Conservation (phyloP, 2,113 vertebrate genomes). For the Leucopternis melanops region DNA sequence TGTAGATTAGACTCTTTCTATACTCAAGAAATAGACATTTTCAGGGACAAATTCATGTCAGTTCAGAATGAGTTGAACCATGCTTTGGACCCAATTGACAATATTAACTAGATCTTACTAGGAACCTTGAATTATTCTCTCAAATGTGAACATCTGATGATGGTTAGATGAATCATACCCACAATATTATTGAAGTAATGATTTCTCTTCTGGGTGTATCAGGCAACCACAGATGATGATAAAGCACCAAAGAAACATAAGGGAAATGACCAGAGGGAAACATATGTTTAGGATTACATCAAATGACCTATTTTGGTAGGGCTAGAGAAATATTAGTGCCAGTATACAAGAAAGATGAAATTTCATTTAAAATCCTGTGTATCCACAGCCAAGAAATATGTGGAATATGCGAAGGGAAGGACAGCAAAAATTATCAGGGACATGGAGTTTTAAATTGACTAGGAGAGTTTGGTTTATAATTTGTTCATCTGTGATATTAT, state of each 20-base stretch:
- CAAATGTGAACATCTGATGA: neutral
- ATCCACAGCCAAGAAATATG: neutral
- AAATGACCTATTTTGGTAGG: neutral
- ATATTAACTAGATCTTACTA: neutral
- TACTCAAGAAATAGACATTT: neutral
- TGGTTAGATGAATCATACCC: neutral
- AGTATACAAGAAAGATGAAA: neutral
- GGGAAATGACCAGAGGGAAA: neutral
- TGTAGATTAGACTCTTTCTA: neutral
- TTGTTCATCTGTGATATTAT: neutral
- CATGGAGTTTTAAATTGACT: neutral
- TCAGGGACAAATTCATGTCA: neutral
- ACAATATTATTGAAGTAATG: neutral
- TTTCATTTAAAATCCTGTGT: neutral
- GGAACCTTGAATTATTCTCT: neutral
- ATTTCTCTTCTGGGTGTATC: neutral
- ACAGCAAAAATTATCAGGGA: neutral
- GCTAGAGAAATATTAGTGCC: neutral
- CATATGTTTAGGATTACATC: fast-evolving
- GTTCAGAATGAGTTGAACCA: neutral
- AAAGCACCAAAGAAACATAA: neutral
- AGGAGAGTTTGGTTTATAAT: neutral
- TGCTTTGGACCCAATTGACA: neutral
- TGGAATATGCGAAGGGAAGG: neutral
- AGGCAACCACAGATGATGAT: neutral